Conservation (phyloP, 2,888 invertebrate genomes). For the Flexamia atlantica region DNA sequence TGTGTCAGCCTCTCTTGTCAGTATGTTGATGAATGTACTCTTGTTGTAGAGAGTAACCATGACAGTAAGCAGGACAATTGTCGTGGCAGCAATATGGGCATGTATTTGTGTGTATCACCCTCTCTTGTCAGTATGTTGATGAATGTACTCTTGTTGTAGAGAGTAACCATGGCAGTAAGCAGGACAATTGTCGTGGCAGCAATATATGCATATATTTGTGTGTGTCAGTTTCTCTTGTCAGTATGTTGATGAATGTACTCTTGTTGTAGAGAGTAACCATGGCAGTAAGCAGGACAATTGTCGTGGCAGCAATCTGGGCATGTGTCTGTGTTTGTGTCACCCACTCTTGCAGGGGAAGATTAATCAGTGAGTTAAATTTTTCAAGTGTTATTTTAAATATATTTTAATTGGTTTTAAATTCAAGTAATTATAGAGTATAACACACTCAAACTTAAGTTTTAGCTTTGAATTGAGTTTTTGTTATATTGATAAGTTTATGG, state of each 20-base stretch:
- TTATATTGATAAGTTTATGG: too few relatives aligned
- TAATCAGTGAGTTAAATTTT: constrained; percentile 36
- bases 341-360: constrained; percentile 7
- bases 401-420: too few relatives aligned
- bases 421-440: too few relatives aligned
- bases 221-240: not conserved
- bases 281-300: not conserved
- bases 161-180: not conserved
- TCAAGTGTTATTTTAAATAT: too few relatives aligned
- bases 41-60: not conserved
- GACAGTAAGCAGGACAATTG: not conserved
- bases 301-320: not conserved
- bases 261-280: not conserved
- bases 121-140: not conserved
- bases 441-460: too few relatives aligned
- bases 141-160: not conserved
- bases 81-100: not conserved
- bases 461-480: too few relatives aligned
- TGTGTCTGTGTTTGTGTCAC: constrained; percentile 11
- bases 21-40: too few relatives aligned
- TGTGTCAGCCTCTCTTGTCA: constrained; percentile 1
- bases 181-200: not conserved
- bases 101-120: not conserved
- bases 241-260: too few relatives aligned
- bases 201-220: not conserved